Evolutionary conservation across 2,113 vertebrate genomes (phyloP).

Genomic region (Oxygymnocypris stewartii): DNA sequence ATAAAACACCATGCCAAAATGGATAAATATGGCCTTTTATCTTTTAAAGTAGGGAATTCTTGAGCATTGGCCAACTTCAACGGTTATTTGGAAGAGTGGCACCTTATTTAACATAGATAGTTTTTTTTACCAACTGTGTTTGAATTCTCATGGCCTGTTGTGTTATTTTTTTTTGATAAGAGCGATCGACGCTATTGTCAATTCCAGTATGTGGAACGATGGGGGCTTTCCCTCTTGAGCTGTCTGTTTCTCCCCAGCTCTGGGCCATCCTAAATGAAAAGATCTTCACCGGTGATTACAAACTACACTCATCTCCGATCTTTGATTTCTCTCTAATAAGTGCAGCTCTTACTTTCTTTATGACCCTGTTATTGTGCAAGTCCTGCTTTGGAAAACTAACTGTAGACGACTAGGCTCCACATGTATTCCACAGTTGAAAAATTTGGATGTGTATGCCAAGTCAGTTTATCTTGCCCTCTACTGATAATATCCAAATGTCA

Average conservation of each 20-base stretch:
- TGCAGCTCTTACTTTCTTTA: constrained; percentile 10
- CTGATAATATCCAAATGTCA: background rate
- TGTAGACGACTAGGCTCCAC: background rate
- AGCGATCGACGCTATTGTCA: constrained; percentile 30
- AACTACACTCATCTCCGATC: constrained; percentile 52
- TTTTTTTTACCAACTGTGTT: constrained; percentile 40
- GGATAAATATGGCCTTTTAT: constrained; percentile 71
- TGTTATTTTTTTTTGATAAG: constrained; percentile 48
- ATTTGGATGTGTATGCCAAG: background rate
- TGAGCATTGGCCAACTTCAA: constrained; percentile 55
- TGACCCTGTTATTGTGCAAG: constrained; percentile 56
- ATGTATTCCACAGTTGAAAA: background rate
- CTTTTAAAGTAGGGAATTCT: constrained; percentile 72
- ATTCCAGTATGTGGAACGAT: constrained; percentile 38
- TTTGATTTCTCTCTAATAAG: constrained; percentile 59
- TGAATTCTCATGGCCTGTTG: background rate
- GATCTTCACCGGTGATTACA: constrained; percentile 62
- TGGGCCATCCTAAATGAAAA: constrained; percentile 62
- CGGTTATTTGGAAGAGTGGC: constrained; percentile 57
- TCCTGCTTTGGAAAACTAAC: constrained; percentile 5
- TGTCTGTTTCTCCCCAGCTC: constrained; percentile 58
- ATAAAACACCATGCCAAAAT: constrained; percentile 60
- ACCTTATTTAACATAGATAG: constrained; percentile 47
- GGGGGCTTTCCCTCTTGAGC: constrained; percentile 57
- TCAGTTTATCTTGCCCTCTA: background rate